These are phyloP conservation scores for Scophthalmus maximus DNA, from an alignment of 2,113 vertebrate genomes.

Conservation along the genomic window DNA sequence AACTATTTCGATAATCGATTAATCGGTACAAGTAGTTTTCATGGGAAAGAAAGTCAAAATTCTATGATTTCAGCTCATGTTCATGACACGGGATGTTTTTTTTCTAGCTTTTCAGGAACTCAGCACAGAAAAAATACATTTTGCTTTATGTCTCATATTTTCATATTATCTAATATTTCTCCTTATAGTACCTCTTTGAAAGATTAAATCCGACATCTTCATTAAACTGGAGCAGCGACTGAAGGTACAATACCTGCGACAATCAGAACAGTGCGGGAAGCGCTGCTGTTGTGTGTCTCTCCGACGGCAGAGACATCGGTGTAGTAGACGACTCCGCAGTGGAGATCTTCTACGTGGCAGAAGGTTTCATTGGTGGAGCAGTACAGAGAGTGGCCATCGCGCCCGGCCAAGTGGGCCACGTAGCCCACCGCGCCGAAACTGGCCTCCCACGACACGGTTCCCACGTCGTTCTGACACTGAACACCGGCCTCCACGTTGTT, in stretches of 20 bases:
- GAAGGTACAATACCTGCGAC: conserved; percentile 70
- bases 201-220: no score
- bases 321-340: conserved; percentile 79
- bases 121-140: no score
- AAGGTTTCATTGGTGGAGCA: conserved; percentile 65
- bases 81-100: no score
- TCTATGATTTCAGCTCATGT: no score
- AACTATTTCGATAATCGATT: no score
- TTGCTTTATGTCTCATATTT: no score
- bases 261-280: conserved; percentile 61
- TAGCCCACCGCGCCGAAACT: conserved; percentile 73
- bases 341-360: conserved; percentile 75
- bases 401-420: conserved; percentile 56
- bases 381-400: conserved; percentile 66
- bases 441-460: conserved; percentile 75
- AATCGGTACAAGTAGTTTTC: no score
- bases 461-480: conserved; percentile 43
- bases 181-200: no score
- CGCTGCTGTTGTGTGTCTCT: conserved; percentile 64
- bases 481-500: conserved; percentile 51
- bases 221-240: background rate
- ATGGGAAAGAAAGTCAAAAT: no score
- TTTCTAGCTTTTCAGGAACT: no score
- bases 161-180: background rate
- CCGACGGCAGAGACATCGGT: conserved; percentile 67